phyloP scores from a whole-genome alignment of 2,113 vertebrate species.

The Glareola pratincola region DNA sequence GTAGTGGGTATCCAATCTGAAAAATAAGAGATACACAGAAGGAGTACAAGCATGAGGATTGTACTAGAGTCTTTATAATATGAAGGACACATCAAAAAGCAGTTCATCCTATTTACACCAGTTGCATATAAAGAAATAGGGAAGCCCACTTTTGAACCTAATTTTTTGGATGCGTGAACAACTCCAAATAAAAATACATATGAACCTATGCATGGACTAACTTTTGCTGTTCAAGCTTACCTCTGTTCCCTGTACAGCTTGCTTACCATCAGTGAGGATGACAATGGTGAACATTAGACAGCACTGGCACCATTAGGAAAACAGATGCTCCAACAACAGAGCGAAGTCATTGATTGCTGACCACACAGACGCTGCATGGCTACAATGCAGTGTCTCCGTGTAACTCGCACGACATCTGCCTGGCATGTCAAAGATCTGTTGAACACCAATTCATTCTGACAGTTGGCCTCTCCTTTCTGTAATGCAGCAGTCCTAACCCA shows the following conservation, averaged over 20 bases:
- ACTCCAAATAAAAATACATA: not conserved
- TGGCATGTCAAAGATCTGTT: not conserved
- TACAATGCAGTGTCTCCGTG: not conserved
- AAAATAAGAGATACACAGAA: not conserved
- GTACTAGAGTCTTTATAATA: not conserved
- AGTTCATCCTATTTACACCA: not conserved
- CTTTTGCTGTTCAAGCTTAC: not conserved
- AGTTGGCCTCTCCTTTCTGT: not conserved
- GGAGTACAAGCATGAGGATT: not conserved
- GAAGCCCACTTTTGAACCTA: not conserved
- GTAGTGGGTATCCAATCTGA: conserved; percentile 65
- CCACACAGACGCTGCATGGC: not conserved
- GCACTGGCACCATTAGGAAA: not conserved
- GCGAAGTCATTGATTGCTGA: not conserved
- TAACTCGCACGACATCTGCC: not conserved
- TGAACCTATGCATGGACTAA: not conserved
- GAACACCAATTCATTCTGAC: not conserved
- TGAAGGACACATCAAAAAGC: not conserved
- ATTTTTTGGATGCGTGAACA: not conserved
- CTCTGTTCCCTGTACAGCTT: not conserved
- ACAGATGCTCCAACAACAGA: not conserved
- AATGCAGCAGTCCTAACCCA: not conserved
- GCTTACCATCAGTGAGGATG: not conserved
- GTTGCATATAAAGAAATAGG: not conserved
- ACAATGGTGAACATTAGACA: not conserved